Evolutionary conservation across 2,113 vertebrate genomes (phyloP), one percentile per base, ranked within the genome.

Genomic region (Malurus cyaneus): DNA sequence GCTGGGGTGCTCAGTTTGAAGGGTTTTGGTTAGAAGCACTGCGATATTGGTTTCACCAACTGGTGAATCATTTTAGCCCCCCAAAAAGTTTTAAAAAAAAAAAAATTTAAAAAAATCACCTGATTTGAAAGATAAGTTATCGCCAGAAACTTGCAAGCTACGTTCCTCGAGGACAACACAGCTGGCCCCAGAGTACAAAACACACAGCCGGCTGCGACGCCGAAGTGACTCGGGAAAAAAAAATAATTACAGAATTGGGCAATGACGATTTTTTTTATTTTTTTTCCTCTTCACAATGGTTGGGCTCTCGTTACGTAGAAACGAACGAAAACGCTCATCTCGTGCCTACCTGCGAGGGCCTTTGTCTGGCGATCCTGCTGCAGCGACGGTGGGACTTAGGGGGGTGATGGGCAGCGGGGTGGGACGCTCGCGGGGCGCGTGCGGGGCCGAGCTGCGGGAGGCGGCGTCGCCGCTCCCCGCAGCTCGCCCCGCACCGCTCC

Each of bases 151-250:
- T 86, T 83, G 18, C 23, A 56, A 69, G 82, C 29, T 28, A 14
- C 2, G 13, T 8, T 74, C 32, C 52, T 3, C 12, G 16, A 67
- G 39, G 47, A 16, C 46, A 69, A 46, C n/a, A 66, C 52, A 80
- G 47, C 84, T 28, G 85, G 82, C 34, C 70, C 16, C 29, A 3
- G 18, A 50, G 23, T 8, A 84, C 18, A 3, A 42, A 74, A 83
- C 44, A 21, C 5, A 17, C 80, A 82, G 60, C 47, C 77, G 53
- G 53, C 62, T 5, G 80, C 61, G 34, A 80, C 24, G 25, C 53
- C 44, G 2, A 89, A 91, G 50, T 65, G 92, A 91, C 77, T 91
- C 69, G 78, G 72, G 67, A 62, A 91, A 89, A 89, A 90, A 83
- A 14, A 36, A 36, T n/a, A n/a, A 18, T 52, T 60, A 47, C 46